phyloP scores from a whole-genome alignment of 1,140 invertebrate genomes.

The Calosoma granatense region DNA sequence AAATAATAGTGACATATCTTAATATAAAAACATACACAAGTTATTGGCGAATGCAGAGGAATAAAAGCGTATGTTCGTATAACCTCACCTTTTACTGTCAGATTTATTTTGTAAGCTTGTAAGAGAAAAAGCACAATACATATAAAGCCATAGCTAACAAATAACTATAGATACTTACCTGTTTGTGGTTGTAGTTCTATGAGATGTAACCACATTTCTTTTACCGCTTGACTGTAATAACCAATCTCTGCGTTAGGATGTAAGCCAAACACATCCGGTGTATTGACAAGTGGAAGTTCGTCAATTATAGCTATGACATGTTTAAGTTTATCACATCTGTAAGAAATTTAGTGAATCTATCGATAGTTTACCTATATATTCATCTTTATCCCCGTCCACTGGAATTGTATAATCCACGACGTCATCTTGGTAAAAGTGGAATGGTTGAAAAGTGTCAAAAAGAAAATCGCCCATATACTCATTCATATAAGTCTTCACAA shows the following conservation, averaged over 20 bases:
- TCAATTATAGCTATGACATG: slow-evolving; percentile 50
- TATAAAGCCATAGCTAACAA: not conserved
- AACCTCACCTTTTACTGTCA: not conserved
- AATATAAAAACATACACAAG: too few relatives aligned
- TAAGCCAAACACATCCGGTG: slow-evolving; percentile 81
- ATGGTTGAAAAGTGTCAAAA: slow-evolving; percentile 80
- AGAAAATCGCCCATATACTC: slow-evolving; percentile 91
- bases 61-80: too few relatives aligned
- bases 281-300: slow-evolving; percentile 58
- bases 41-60: too few relatives aligned
- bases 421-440: slow-evolving; percentile 73
- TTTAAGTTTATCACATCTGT: slow-evolving; percentile 14
- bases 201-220: slow-evolving; percentile 72
- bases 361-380: slow-evolving; percentile 50
- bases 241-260: slow-evolving; percentile 88
- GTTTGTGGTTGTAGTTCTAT: slow-evolving; percentile 82
- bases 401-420: slow-evolving; percentile 71
- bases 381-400: slow-evolving; percentile 51
- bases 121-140: not conserved
- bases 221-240: slow-evolving; percentile 76
- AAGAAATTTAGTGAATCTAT: not conserved
- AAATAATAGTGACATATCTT: slow-evolving; percentile 5
- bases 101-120: not conserved
- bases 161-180: slow-evolving; percentile 37
- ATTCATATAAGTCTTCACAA: slow-evolving; percentile 80